These are phyloP conservation scores for Amphimedon queenslandica DNA, from an alignment of 37 sponge, comb jelly and placozoan genomes.

Conservation along the genomic window DNA sequence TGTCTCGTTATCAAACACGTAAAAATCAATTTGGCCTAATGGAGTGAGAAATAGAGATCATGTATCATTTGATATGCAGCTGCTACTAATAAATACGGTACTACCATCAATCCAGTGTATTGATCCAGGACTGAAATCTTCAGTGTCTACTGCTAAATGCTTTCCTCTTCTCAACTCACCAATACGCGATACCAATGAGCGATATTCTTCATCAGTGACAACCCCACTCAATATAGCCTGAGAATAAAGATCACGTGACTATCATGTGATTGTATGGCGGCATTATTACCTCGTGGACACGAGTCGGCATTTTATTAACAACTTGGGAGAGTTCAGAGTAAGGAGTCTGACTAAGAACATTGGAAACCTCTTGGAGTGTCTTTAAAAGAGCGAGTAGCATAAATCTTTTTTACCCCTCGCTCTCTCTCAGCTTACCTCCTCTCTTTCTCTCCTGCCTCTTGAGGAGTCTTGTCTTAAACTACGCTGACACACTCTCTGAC, in stretches of 20 bases:
- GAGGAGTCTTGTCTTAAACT: not conserved
- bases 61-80: too few relatives aligned
- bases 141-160: slow-evolving; percentile 45
- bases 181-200: slow-evolving; percentile 1
- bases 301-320: slow-evolving; percentile 21
- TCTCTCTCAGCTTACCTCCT: not conserved
- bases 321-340: too few relatives aligned
- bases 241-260: not conserved
- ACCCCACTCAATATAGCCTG: slow-evolving; percentile 22
- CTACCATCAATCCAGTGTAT: slow-evolving; percentile 82
- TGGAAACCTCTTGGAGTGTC: too few relatives aligned
- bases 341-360: too few relatives aligned
- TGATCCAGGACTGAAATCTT: slow-evolving; percentile 47
- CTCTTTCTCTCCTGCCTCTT: slow-evolving; percentile 8
- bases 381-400: too few relatives aligned
- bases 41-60: too few relatives aligned
- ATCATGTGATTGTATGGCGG: not conserved
- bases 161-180: slow-evolving; percentile 49
- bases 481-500: not conserved
- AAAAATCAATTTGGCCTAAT: slow-evolving; percentile 45
- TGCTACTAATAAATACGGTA: too few relatives aligned
- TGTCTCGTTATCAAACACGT: slow-evolving; percentile 5
- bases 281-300: slow-evolving; percentile 13
- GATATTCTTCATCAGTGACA: slow-evolving; percentile 9
- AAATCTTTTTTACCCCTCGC: too few relatives aligned